Evolutionary conservation across 2,113 vertebrate genomes (phyloP).

Genomic region (Dicrurus megarhynchus): DNA sequence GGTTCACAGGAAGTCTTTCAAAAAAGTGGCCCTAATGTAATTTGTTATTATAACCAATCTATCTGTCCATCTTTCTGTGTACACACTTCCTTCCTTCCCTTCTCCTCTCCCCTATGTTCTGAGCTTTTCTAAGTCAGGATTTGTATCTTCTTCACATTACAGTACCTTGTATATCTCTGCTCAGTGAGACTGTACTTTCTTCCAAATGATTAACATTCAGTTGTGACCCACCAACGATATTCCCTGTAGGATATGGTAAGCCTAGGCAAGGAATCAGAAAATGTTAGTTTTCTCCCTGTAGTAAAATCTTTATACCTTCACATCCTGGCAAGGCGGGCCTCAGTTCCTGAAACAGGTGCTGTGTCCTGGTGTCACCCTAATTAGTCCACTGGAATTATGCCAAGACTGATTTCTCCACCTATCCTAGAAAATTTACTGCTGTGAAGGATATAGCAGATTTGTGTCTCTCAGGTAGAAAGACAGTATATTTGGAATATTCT

Average conservation of each 20-base stretch:
- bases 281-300: background rate
- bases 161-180: background rate
- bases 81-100: background rate
- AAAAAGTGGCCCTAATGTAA: background rate
- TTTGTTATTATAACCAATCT: background rate
- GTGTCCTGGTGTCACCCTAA: background rate
- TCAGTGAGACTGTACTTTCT: background rate
- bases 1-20: background rate
- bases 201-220: background rate
- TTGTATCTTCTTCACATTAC: background rate
- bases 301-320: background rate
- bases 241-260: background rate
- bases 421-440: background rate
- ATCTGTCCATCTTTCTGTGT: background rate
- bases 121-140: background rate
- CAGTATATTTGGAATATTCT: background rate
- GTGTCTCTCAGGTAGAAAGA: background rate
- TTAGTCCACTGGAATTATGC: background rate
- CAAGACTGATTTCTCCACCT: background rate
- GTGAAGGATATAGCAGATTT: background rate
- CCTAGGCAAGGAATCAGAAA: background rate
- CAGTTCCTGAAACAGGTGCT: background rate
- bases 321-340: background rate
- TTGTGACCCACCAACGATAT: fast-evolving
- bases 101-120: background rate